These are phyloP conservation scores for Macrotrachela quadricornifera DNA, from an alignment of 1,140 invertebrate genomes.

Conservation along the genomic window DNA sequence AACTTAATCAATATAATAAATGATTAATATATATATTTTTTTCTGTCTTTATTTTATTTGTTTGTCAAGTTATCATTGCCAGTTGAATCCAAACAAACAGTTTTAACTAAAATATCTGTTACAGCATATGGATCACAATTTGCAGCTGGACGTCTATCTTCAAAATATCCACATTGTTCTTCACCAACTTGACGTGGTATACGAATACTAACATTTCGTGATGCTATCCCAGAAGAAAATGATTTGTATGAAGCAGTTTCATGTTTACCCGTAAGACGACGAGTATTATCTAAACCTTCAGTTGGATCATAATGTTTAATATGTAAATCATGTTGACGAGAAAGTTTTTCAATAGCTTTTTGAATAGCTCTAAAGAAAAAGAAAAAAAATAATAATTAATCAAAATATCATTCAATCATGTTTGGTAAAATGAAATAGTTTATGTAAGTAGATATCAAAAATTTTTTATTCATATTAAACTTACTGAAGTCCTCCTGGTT, in stretches of 20 bases:
- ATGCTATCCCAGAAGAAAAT: constrained; percentile 34
- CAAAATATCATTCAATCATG: too few species aligned
- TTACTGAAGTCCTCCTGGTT: constrained; percentile 46
- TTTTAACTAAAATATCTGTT: too few species aligned
- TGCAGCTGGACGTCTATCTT: constrained; percentile 72
- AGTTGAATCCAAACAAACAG: too few species aligned
- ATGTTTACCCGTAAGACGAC: constrained; percentile 31
- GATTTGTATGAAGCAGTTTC: constrained; percentile 21
- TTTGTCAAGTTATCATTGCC: too few species aligned
- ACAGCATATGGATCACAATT: too few species aligned
- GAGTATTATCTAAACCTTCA: constrained; percentile 32
- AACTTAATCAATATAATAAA: too few species aligned
- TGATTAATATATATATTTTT: too few species aligned
- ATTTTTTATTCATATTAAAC: too few species aligned
- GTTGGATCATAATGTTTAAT: constrained; percentile 67
- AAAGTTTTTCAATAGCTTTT: constrained; percentile 47
- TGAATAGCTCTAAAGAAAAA: constrained; percentile 29
- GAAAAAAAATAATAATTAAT: too few species aligned
- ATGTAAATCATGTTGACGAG: constrained; percentile 56
- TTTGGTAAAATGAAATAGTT: too few species aligned
- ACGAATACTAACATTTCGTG: constrained; percentile 33
- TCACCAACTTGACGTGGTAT: constrained; percentile 40
- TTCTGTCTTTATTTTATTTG: too few species aligned
- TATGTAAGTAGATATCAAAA: too few species aligned
- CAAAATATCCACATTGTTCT: constrained; percentile 68